Evolutionary conservation across 2,888 invertebrate species (phyloP).

Genomic region (Nasonovia ribisnigri): DNA sequence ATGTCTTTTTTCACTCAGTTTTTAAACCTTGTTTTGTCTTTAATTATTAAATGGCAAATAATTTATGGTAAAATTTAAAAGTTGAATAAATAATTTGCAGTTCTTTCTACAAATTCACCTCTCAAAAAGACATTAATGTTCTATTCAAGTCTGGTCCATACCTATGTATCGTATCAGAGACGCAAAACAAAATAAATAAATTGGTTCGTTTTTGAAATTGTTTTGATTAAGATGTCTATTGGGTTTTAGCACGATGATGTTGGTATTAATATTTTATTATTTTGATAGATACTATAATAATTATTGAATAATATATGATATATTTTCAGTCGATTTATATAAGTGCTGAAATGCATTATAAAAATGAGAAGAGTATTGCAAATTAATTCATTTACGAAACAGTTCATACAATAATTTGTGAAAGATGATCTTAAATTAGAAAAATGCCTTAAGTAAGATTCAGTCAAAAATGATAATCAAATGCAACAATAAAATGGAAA

Average conservation of each 20-base stretch:
- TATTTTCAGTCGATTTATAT: not conserved
- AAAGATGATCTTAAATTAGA: too few relatives aligned
- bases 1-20: not conserved
- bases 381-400: too few relatives aligned
- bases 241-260: not conserved
- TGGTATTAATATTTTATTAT: not conserved
- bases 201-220: not conserved
- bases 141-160: not conserved
- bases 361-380: too few relatives aligned
- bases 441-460: too few relatives aligned
- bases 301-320: not conserved
- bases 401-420: too few relatives aligned
- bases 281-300: not conserved
- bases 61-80: not conserved
- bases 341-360: not conserved
- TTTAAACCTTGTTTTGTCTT: not conserved
- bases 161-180: not conserved
- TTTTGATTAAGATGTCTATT: not conserved
- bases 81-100: not conserved
- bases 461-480: too few relatives aligned
- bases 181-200: not conserved
- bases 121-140: not conserved
- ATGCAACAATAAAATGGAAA: not conserved
- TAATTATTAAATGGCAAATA: not conserved
- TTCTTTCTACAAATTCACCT: not conserved